phyloP scores from a whole-genome alignment of 2,888 invertebrate genomes.

The Drosophila sordidapex region DNA sequence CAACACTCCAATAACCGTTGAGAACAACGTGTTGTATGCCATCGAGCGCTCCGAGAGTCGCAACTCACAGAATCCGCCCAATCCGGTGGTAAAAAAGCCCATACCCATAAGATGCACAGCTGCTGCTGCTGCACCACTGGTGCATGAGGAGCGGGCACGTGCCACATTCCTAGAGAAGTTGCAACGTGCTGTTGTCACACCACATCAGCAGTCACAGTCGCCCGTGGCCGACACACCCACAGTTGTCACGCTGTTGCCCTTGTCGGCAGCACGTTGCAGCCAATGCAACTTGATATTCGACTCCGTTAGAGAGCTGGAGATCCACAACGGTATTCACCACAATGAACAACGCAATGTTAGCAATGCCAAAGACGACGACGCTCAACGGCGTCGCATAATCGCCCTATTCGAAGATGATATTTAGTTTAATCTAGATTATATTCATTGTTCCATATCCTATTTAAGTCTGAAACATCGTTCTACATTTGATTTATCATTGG shows the following conservation, averaged over 20 bases:
- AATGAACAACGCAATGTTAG: slow-evolving; percentile 56
- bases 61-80: slow-evolving; percentile 56
- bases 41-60: slow-evolving; percentile 79
- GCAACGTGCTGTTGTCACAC: slow-evolving; percentile 65
- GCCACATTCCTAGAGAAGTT: slow-evolving; percentile 77
- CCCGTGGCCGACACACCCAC: slow-evolving; percentile 23
- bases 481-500: too few species aligned
- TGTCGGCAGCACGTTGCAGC: slow-evolving; percentile 81
- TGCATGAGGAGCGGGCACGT: slow-evolving; percentile 53
- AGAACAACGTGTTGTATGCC: slow-evolving; percentile 80
- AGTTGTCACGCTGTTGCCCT: slow-evolving; percentile 44
- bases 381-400: slow-evolving; percentile 81
- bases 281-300: slow-evolving; percentile 81
- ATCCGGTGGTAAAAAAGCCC: slow-evolving; percentile 65
- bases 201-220: slow-evolving; percentile 22
- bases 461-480: slow-evolving; percentile 36
- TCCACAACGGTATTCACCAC: slow-evolving; percentile 81
- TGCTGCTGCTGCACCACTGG: not conserved
- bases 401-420: slow-evolving; percentile 82
- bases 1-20: slow-evolving; percentile 74
- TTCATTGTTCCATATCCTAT: slow-evolving; percentile 7
- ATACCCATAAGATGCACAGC: slow-evolving; percentile 66
- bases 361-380: slow-evolving; percentile 56
- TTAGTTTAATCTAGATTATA: slow-evolving; percentile 35
- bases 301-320: slow-evolving; percentile 79